A percentile compares a stretch with the other conserved stretches of the same genome.
Evolutionary conservation across 2,888 invertebrate genomes (phyloP).

Genomic region (Heliconius hortense): DNA sequence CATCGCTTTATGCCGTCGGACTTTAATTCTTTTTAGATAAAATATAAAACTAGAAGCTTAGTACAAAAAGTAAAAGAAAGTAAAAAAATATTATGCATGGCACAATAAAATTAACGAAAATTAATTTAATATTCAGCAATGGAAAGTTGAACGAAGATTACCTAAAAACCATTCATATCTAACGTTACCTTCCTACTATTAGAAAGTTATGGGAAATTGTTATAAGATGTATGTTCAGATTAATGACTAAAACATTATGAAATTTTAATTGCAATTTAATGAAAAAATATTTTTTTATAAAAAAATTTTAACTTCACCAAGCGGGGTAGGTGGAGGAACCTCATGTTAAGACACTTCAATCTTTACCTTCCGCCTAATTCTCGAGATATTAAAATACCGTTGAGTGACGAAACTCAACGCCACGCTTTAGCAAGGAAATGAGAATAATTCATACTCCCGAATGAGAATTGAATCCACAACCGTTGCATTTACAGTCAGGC

Average conservation of each 20-base stretch:
- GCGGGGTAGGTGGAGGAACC: too few species aligned
- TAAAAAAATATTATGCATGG: not conserved
- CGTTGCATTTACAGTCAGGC: too few species aligned
- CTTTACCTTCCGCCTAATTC: too few species aligned
- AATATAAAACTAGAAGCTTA: not conserved
- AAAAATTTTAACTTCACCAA: too few species aligned
- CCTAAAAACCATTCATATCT: slow-evolving; percentile 11
- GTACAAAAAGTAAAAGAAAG: not conserved
- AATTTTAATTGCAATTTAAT: too few species aligned
- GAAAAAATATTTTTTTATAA: not conserved
- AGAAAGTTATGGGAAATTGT: slow-evolving; percentile 22
- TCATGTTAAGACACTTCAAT: too few species aligned
- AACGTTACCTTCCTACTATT: not conserved
- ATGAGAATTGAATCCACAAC: too few species aligned
- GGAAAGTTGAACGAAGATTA: slow-evolving; percentile 18
- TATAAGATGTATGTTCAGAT: not conserved
- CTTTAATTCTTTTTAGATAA: not conserved
- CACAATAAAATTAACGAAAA: slow-evolving; percentile 1
- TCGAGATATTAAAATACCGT: too few species aligned
- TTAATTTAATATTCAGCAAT: slow-evolving; percentile 18
- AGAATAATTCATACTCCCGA: not conserved
- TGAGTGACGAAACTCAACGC: not conserved
- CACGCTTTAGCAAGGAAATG: not conserved
- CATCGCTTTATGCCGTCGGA: not conserved
- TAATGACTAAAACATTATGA: too few species aligned